Base-by-base conservation (phyloP, 2,113 vertebrate genomes). In the Paradoxurus hermaphroditus region DNA sequence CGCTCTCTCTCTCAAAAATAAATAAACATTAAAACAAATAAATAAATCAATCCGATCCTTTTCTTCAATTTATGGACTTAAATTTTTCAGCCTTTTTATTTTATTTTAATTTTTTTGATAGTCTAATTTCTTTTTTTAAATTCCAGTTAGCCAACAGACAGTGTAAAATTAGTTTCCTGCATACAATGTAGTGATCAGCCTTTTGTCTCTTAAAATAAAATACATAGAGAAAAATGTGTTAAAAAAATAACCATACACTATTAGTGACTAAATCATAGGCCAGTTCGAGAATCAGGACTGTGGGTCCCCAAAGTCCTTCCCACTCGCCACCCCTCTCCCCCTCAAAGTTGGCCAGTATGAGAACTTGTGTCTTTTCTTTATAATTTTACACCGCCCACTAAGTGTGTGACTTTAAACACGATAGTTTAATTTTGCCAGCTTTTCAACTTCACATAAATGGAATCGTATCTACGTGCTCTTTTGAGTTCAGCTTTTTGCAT, bases 271-370 rank as follows among this genome's bases (percentile, higher is more conserved):
- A 86, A 56, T 8, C 18, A 59, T 1, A 25, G 18, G 27, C n/a
- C 23, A 59, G 14, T 21, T 68, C 41, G 41, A 51, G 77, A 91
- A 29, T 14, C 27, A 7, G 15, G 49, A 36, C 4, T 16, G 5
- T 23, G 65, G 39, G 15, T 18, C 21, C 14, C 19, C 8, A 13
- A 23, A 62, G 46, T 3, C 23, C 46, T 39, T 46, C 31, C 75
- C 1, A 0, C 6, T 12, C 56, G 0, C n/a, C 12, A 1, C 29
- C 21, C 5, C 70, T 31, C 29, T 5, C 39, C 16, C 2, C 68
- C 9, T 1, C 16, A 15, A 34, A 59, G 53, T 4, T 41, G 23
- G 3, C 21, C 4, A 0, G 23, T 8, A 11, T 11, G 2, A 46
- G 21, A 36, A 25, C 29, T 31, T n/a, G 34, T 15, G 82, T 39